A percentile compares a stretch with the other conserved stretches of the same genome.
These are phyloP conservation scores for Leptopilina boulardi DNA, from an alignment of 1,140 invertebrate species.

Conservation along the genomic window DNA sequence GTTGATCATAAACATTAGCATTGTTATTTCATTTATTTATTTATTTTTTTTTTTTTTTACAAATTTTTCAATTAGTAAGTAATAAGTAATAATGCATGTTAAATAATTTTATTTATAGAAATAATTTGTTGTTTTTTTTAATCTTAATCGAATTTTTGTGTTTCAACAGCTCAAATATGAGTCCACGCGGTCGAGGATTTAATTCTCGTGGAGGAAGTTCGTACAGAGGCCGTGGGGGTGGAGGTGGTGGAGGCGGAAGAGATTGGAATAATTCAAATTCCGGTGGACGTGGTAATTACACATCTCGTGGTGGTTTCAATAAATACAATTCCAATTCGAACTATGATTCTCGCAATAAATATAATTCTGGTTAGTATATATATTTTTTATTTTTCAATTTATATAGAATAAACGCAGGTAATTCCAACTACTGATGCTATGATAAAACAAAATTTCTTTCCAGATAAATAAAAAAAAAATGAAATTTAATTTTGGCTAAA, in stretches of 20 bases:
- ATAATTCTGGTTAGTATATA: conserved; percentile 66
- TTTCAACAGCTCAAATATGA: conserved; percentile 63
- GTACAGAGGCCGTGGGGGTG: conserved; percentile 66
- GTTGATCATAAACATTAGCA: no score
- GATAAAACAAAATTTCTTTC: no score
- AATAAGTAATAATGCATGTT: no score
- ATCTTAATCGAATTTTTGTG: conserved; percentile 23
- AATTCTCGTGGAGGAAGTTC: conserved; percentile 67
- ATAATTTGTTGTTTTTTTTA: neutral
- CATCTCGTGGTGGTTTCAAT: conserved; percentile 69
- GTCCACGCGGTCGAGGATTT: conserved; percentile 71
- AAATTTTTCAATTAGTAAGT: no score
- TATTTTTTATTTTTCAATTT: neutral
- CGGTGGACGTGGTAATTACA: conserved; percentile 65
- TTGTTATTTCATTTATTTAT: no score
- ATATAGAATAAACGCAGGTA: neutral
- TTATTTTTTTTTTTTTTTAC: no score
- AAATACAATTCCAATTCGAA: conserved; percentile 59
- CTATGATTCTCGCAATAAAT: conserved; percentile 70
- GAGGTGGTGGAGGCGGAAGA: conserved; percentile 65
- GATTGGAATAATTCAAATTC: conserved; percentile 61
- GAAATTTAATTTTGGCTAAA: no score
- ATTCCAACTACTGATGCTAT: no score
- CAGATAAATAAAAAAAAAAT: no score
- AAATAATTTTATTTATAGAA: no score